phyloP scores from a whole-genome alignment of 1,140 invertebrate species.

The Listronotus oregonensis region DNA sequence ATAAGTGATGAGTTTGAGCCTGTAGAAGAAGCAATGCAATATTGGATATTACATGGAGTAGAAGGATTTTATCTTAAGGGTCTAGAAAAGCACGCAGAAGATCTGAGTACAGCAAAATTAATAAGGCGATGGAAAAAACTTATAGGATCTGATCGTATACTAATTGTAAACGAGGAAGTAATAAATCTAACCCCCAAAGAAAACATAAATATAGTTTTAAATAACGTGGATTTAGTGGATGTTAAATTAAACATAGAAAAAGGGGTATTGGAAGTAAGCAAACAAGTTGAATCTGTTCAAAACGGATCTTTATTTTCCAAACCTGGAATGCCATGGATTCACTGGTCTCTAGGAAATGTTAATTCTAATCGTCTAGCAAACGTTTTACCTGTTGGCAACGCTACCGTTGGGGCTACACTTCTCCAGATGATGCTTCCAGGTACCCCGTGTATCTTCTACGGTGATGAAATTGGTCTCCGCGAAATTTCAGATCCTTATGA shows the following conservation, averaged over 20 bases:
- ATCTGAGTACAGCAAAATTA: slow-evolving; percentile 56
- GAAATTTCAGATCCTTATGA: slow-evolving; percentile 58
- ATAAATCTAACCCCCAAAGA: slow-evolving; percentile 58
- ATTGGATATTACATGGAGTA: slow-evolving; percentile 70
- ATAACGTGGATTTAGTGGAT: slow-evolving; percentile 73
- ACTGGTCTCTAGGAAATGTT: slow-evolving; percentile 73
- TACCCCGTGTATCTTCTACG: slow-evolving; percentile 79
- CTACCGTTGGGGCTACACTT: slow-evolving; percentile 66
- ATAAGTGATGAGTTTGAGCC: slow-evolving; percentile 39
- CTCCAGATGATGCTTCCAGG: slow-evolving; percentile 78
- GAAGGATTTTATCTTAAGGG: slow-evolving; percentile 84
- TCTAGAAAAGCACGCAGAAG: slow-evolving; percentile 57
- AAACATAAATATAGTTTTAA: slow-evolving; percentile 60
- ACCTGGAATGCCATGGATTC: slow-evolving; percentile 71
- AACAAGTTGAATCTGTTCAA: slow-evolving; percentile 62
- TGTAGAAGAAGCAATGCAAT: slow-evolving; percentile 63
- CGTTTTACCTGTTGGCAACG: slow-evolving; percentile 60
- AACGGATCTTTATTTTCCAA: slow-evolving; percentile 64
- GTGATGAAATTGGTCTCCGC: slow-evolving; percentile 73
- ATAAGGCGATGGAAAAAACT: slow-evolving; percentile 70
- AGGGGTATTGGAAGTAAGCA: slow-evolving; percentile 62
- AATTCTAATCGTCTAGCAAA: slow-evolving; percentile 64
- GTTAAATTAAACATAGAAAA: slow-evolving; percentile 66
- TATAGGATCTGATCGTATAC: slow-evolving; percentile 63
- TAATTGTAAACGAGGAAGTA: slow-evolving; percentile 69